A percentile compares a stretch with the other conserved stretches of the same genome.
phyloP scores from a whole-genome alignment of 2,113 vertebrate species.

The Festucalex cinctus region DNA sequence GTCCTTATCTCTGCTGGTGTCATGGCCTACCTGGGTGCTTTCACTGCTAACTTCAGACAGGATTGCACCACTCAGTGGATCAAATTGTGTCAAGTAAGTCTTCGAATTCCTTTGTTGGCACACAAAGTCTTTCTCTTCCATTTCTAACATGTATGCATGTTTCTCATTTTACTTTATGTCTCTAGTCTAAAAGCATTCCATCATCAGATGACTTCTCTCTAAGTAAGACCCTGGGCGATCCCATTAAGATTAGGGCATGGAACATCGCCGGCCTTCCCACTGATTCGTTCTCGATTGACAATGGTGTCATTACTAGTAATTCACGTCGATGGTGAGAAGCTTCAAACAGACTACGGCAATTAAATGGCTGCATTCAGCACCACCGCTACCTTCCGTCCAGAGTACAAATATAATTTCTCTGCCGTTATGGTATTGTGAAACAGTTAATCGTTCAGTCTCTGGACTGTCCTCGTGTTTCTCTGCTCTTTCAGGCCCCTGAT shows the following conservation, averaged over 20 bases:
- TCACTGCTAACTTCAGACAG: conserved; percentile 87
- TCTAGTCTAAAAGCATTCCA: conserved; percentile 83
- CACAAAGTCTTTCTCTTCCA: not conserved
- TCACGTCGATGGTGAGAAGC: conserved; percentile 86
- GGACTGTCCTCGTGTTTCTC: not conserved
- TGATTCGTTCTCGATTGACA: conserved; percentile 91
- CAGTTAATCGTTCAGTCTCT: not conserved
- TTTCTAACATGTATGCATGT: not conserved
- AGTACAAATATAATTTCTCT: not conserved
- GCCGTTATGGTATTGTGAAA: not conserved
- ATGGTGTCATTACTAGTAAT: conserved; percentile 92
- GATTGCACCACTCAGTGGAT: conserved; percentile 85
- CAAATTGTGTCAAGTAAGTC: conserved; percentile 81
- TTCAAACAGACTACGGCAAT: not conserved
- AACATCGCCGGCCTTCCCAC: conserved; percentile 94
- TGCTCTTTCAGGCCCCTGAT: conserved; percentile 85
- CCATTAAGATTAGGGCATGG: conserved; percentile 91
- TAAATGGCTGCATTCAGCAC: not conserved
- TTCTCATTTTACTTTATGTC: not conserved
- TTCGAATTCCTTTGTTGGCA: not conserved
- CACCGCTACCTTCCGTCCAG: not conserved
- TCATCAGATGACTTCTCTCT: conserved; percentile 89
- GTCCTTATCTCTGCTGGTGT: conserved; percentile 92
- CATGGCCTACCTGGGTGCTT: conserved; percentile 93
- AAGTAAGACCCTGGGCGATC: conserved; percentile 90